Evolutionary conservation across 2,113 vertebrate species (phyloP).

Genomic region (Talpa occidentalis): DNA sequence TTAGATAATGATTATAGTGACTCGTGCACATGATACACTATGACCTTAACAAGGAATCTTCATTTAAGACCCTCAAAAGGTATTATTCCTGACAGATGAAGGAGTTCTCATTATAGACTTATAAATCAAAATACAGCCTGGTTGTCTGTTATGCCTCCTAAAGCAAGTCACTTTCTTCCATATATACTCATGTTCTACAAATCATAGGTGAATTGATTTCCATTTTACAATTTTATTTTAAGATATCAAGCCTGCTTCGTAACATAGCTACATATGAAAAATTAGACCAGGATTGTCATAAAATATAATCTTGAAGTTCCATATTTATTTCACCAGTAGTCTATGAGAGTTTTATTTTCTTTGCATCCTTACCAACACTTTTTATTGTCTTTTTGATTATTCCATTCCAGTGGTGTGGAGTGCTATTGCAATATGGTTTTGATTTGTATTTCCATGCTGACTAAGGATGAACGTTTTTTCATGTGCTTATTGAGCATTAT

Average conservation of each 20-base stretch:
- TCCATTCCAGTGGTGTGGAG: neutral
- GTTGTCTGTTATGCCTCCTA: neutral
- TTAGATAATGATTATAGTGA: neutral
- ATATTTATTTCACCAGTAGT: conserved; percentile 14
- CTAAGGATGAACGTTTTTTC: neutral
- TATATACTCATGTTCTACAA: neutral
- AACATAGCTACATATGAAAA: neutral
- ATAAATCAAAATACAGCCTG: neutral
- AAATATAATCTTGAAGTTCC: neutral
- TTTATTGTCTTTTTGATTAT: neutral
- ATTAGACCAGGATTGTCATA: conserved; percentile 16
- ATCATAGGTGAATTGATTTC: neutral
- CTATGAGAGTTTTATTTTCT: neutral
- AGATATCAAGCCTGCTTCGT: neutral
- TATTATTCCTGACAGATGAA: neutral
- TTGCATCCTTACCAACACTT: neutral
- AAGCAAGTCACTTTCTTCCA: neutral
- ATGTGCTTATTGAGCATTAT: neutral
- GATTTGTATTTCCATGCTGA: neutral
- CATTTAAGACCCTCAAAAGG: neutral
- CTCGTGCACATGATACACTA: neutral
- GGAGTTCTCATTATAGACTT: neutral
- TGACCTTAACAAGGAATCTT: neutral
- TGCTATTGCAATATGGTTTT: neutral
- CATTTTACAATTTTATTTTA: neutral